Base-by-base conservation (phyloP, 1,140 invertebrate genomes). In the Drosophila willistoni region DNA sequence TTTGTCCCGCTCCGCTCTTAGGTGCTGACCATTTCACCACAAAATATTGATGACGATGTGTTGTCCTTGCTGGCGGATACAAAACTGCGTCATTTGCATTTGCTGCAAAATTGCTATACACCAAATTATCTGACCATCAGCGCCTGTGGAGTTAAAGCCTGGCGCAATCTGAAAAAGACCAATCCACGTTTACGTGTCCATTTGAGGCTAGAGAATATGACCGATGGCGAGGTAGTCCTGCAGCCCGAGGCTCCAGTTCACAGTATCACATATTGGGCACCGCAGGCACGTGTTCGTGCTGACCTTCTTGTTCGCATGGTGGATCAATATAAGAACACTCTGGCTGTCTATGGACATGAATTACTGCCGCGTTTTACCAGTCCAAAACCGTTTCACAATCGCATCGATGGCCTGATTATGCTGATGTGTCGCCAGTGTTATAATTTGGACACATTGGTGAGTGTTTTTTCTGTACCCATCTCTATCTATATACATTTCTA, bases 11-110 rank as follows among this genome's bases (percentile, higher is more conserved):
- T 25, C 10, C 29, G 10, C 7, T 36, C 42, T 39, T 36, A 96
- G 93, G 94, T 94, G 57, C 91, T 97, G 41, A 94, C 95, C 2
- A 94, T 97, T 17, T 96, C 96, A 82, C 96, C 97, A 0, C 96
- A 97, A 92, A 97, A 97, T 92, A 91, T 98, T 13, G 94, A 95
- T 57, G 95, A 96, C 70, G 96, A 97, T 89, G 93, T 96, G 0
- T 81, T 97, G 7, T 93, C 95, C 65, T 83, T 97, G 25, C 81
- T 97, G 39, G 94, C 94, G n/a, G 93, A 95, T 64, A 95, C 94
- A 0, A 94, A 93, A 74, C 87, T 98, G 17, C 90, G 93, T 51
- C 95, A 97, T 80, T 92, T 98, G 54, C 94, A 96, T 91, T 95
- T 98, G 59, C 85, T 97, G 9, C 96, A 97, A 91, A 97, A 97